These are phyloP conservation scores for Grallaria varia DNA, from an alignment of 2,113 vertebrate genomes.

Conservation along the genomic window DNA sequence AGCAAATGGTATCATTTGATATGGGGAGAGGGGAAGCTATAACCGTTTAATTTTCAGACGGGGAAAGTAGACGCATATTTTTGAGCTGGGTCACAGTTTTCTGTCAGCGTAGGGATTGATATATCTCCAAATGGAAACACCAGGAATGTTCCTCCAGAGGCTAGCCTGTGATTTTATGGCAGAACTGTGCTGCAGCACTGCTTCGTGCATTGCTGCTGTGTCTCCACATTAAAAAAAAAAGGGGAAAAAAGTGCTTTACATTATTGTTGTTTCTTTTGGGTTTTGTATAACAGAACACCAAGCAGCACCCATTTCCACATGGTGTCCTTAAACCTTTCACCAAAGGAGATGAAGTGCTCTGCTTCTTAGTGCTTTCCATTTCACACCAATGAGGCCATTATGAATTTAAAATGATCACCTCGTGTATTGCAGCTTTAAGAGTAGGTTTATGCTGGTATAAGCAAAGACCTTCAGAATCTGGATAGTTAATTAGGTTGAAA, in stretches of 20 bases:
- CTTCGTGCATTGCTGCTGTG: background rate
- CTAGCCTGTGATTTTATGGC: background rate
- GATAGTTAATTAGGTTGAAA: background rate
- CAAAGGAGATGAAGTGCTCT: background rate
- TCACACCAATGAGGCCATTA: background rate
- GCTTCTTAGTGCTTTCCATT: background rate
- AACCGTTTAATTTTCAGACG: constrained; percentile 29
- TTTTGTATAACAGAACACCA: background rate
- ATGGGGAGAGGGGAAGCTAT: background rate
- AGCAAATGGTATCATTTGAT: background rate
- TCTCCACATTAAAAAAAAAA: background rate
- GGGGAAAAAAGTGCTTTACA: background rate
- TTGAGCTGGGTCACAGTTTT: constrained; percentile 20
- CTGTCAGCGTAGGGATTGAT: background rate
- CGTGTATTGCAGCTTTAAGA: background rate
- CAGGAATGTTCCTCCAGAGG: background rate
- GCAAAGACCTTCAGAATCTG: background rate
- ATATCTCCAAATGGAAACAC: background rate
- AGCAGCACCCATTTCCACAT: background rate
- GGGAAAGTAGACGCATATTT: background rate
- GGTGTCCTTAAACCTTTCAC: background rate
- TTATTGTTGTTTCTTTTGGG: background rate
- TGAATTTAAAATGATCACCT: background rate
- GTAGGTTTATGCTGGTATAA: background rate
- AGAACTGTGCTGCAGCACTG: background rate